A percentile compares a stretch with the other conserved stretches of the same genome.
Evolutionary conservation across 2,113 vertebrate species (phyloP).

Genomic region (Ifrita kowaldi): DNA sequence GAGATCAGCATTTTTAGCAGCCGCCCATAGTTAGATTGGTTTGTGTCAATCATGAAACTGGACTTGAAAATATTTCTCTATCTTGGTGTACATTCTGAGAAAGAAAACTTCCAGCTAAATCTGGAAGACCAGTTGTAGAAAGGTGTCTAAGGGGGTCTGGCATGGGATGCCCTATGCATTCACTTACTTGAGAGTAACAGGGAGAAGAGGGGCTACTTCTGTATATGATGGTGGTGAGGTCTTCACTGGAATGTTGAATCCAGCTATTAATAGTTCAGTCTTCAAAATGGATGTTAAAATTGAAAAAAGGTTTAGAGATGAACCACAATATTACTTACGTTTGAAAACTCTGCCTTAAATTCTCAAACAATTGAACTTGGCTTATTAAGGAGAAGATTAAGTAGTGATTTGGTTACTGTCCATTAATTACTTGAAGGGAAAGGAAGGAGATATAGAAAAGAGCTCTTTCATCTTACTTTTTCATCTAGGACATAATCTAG

Average conservation of each 20-base stretch:
- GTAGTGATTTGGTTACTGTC: not conserved
- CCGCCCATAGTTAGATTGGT: not conserved
- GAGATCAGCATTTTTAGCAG: not conserved
- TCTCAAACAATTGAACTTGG: not conserved
- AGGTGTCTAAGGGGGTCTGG: not conserved
- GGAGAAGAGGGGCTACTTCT: not conserved
- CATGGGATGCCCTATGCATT: not conserved
- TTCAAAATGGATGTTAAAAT: not conserved
- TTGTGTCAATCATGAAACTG: not conserved
- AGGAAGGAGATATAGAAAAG: not conserved
- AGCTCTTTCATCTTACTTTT: slow-evolving; percentile 12
- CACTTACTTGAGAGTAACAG: not conserved
- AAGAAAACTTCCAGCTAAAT: not conserved
- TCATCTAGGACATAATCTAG: not conserved
- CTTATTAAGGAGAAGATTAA: not conserved
- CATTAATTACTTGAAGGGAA: not conserved
- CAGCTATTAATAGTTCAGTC: not conserved
- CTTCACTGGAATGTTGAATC: not conserved
- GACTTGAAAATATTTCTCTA: not conserved
- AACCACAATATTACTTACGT: not conserved
- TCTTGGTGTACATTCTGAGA: not conserved
- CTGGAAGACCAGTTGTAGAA: not conserved
- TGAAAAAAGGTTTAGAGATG: not conserved
- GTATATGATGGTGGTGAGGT: not conserved
- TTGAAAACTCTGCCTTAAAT: not conserved